Evolutionary conservation across 2,888 invertebrate genomes (phyloP).

Genomic region (Baccha elongata): DNA sequence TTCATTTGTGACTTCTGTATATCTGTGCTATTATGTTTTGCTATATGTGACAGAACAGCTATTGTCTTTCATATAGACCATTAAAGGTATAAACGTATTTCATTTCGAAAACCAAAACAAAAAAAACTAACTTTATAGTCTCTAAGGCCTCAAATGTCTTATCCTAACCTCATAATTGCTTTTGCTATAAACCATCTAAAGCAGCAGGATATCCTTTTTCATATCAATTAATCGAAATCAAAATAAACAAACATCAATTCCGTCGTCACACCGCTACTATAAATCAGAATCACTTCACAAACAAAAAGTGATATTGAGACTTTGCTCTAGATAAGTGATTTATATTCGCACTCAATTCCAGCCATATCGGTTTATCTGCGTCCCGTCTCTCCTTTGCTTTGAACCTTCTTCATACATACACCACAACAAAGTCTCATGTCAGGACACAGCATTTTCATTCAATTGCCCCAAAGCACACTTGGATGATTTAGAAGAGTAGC

Average conservation of each 20-base stretch:
- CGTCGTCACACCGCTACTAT: conserved; percentile 36
- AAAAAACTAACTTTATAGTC: too few species aligned
- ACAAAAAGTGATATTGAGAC: conserved; percentile 62
- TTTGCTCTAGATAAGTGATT: conserved; percentile 69
- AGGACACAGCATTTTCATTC: conserved; percentile 32
- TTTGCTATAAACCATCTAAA: conserved; percentile 2
- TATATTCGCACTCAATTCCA: conserved; percentile 54
- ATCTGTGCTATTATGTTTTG: too few species aligned
- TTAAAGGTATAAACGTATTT: not conserved
- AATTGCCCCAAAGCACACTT: conserved; percentile 36
- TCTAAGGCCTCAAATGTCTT: too few species aligned
- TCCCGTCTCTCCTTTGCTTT: too few species aligned
- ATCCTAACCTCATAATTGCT: not conserved
- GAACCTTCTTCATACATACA: conserved; percentile 9
- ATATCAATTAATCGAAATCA: conserved; percentile 70
- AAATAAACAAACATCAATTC: conserved; percentile 61
- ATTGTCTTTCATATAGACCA: too few species aligned
- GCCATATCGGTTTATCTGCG: conserved; percentile 39
- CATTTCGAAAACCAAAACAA: not conserved
- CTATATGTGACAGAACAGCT: too few species aligned
- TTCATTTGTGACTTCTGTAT: too few species aligned
- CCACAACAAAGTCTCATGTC: too few species aligned
- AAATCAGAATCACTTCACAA: conserved; percentile 57
- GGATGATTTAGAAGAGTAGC: conserved; percentile 32
- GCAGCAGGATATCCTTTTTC: conserved; percentile 44